These are phyloP conservation scores for Cylindroiulus punctatus DNA, from an alignment of 2,888 invertebrate genomes.

Conservation along the genomic window DNA sequence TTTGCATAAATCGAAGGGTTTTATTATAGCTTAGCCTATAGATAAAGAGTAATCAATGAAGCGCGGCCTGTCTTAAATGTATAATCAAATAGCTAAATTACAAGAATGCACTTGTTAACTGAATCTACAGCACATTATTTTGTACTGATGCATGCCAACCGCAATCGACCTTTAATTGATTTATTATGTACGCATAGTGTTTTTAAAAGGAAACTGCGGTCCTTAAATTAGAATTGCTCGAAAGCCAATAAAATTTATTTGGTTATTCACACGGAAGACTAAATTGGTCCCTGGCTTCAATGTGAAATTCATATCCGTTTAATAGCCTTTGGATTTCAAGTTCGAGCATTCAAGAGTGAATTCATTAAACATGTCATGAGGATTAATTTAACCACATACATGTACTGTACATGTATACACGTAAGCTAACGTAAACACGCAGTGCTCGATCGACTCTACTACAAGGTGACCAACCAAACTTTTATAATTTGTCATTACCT, in stretches of 20 bases:
- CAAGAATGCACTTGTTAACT: not conserved
- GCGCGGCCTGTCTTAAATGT: not conserved
- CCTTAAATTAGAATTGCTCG: not conserved
- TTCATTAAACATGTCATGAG: too few relatives aligned
- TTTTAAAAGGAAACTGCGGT: conserved; percentile 28
- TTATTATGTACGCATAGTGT: not conserved
- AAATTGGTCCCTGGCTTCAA: not conserved
- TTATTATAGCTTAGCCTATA: not conserved
- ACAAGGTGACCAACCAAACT: too few relatives aligned
- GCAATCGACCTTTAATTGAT: not conserved
- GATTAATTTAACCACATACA: too few relatives aligned
- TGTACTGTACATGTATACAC: too few relatives aligned
- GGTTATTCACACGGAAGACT: conserved; percentile 13
- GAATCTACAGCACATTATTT: not conserved
- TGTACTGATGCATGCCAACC: not conserved
- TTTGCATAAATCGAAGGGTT: not conserved
- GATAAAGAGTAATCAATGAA: not conserved
- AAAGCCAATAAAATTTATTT: not conserved
- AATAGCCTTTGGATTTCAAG: not conserved
- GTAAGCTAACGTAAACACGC: too few relatives aligned
- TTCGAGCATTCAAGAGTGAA: not conserved
- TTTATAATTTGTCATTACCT: too few relatives aligned
- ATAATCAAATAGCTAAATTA: not conserved
- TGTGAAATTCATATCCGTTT: too few relatives aligned
- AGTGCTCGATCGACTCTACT: too few relatives aligned